A percentile compares a stretch with the other conserved stretches of the same genome.
Conservation (phyloP, 1,140 invertebrate genomes). For the Zaprionus taronus region DNA sequence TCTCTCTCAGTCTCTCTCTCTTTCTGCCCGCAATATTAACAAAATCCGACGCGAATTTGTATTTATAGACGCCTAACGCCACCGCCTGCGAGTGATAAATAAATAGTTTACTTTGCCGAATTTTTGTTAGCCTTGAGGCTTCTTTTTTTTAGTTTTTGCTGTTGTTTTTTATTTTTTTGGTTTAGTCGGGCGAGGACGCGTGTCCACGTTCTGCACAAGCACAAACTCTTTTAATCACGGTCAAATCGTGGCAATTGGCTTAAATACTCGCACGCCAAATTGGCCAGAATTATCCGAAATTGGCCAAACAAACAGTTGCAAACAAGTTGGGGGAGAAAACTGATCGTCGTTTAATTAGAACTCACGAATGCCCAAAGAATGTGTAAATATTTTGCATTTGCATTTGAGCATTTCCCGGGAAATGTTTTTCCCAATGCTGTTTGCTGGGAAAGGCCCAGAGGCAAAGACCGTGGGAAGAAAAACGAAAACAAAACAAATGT, state of each 20-base stretch:
- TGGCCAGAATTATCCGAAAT: slow-evolving; percentile 9
- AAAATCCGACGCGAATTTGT: slow-evolving; percentile 41
- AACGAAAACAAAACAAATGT: slow-evolving; percentile 54
- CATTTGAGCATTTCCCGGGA: slow-evolving; percentile 54
- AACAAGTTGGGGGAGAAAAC: slow-evolving; percentile 20
- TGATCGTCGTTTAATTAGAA: slow-evolving; percentile 39
- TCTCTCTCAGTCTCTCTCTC: neutral
- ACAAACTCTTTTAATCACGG: slow-evolving; percentile 27
- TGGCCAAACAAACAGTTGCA: slow-evolving; percentile 38
- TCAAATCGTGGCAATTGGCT: slow-evolving; percentile 29
- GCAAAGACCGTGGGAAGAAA: slow-evolving; percentile 60
- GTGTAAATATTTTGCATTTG: slow-evolving; percentile 72
- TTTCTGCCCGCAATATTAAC: neutral
- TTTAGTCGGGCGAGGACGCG: slow-evolving; percentile 46
- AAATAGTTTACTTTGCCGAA: slow-evolving; percentile 63
- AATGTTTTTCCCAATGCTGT: slow-evolving; percentile 60
- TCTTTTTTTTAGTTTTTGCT: slow-evolving; percentile 33
- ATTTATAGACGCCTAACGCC: slow-evolving; percentile 47
- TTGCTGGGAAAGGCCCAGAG: slow-evolving; percentile 1
- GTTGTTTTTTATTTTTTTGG: neutral
- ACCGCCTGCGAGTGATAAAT: slow-evolving; percentile 54
- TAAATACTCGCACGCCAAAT: slow-evolving; percentile 23
- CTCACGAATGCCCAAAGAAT: slow-evolving; percentile 42
- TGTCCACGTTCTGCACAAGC: slow-evolving; percentile 53
- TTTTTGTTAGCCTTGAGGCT: slow-evolving; percentile 60